phyloP scores from a whole-genome alignment of 1,140 invertebrate genomes.

The Aradophagus sp. region DNA sequence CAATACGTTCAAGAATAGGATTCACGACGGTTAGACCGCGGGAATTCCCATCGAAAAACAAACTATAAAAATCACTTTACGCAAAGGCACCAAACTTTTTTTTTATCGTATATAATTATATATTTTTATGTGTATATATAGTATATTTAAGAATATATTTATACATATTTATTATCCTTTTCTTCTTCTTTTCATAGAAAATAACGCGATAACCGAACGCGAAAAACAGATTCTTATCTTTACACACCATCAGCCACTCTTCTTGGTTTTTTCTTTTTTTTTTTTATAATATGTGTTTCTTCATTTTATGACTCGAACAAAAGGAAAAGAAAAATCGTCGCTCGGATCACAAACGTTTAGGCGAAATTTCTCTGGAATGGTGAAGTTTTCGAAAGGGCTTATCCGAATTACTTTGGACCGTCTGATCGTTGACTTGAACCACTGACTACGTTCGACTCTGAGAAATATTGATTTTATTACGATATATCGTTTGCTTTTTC shows the following conservation, averaged over 20 bases:
- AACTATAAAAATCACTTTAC: slow-evolving; percentile 59
- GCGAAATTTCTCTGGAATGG: slow-evolving; percentile 54
- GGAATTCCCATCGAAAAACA: slow-evolving; percentile 52
- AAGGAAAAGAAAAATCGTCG: no score
- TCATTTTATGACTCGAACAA: no score
- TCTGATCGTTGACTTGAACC: no score
- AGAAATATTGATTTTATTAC: no score
- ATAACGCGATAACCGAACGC: slow-evolving; percentile 59
- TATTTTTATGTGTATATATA: slow-evolving; percentile 53
- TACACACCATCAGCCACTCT: slow-evolving; percentile 54
- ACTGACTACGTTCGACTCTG: no score
- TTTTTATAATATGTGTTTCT: slow-evolving; percentile 1
- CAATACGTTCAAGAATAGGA: slow-evolving; percentile 56
- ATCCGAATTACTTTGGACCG: no score
- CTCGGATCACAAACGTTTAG: slow-evolving; percentile 34
- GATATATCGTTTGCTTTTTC: no score
- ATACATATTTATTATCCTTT: slow-evolving; percentile 52
- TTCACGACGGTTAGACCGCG: slow-evolving; percentile 44
- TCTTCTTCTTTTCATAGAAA: slow-evolving; percentile 54
- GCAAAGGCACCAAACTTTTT: slow-evolving; percentile 57
- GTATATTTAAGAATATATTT: slow-evolving; percentile 58
- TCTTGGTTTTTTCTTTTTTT: slow-evolving; percentile 18
- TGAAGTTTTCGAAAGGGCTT: no score
- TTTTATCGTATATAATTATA: slow-evolving; percentile 55
- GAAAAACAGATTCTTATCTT: slow-evolving; percentile 50